phyloP scores from a whole-genome alignment of 2,797 vertebrate species.

The Balearica regulorum region DNA sequence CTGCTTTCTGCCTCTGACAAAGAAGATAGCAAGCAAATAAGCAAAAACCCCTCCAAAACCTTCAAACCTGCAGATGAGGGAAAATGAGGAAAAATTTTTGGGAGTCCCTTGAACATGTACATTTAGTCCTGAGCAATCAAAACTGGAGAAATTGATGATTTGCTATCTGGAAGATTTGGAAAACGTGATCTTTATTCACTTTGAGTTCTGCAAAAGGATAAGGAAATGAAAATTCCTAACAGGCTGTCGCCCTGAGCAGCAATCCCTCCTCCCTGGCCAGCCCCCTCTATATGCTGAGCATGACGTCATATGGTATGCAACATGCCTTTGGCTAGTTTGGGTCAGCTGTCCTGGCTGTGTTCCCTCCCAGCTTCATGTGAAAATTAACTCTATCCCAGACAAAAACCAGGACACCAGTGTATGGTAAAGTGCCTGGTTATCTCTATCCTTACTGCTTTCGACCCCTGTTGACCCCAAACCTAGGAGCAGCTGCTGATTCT shows the following conservation, averaged over 20 bases:
- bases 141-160: not conserved
- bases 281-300: too few species aligned
- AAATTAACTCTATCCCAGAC: too few species aligned
- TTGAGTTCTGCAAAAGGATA: not conserved
- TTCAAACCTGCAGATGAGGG: not conserved
- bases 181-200: not conserved
- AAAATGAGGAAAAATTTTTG: not conserved
- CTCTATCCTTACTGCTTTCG: not conserved
- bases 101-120: not conserved
- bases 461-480: not conserved
- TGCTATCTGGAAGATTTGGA: not conserved
- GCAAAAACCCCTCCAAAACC: not conserved
- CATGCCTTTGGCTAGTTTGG: too few species aligned
- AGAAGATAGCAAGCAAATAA: not conserved
- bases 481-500: not conserved
- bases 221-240: not conserved
- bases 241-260: too few species aligned
- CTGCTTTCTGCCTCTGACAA: not conserved
- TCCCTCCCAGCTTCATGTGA: too few species aligned
- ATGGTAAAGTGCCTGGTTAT: not conserved
- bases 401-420: too few species aligned
- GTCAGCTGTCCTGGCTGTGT: too few species aligned
- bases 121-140: not conserved
- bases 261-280: too few species aligned
- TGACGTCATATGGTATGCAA: too few species aligned